Base-by-base conservation (phyloP, 2,888 invertebrate species). In the Eucriotettix oculatus region DNA sequence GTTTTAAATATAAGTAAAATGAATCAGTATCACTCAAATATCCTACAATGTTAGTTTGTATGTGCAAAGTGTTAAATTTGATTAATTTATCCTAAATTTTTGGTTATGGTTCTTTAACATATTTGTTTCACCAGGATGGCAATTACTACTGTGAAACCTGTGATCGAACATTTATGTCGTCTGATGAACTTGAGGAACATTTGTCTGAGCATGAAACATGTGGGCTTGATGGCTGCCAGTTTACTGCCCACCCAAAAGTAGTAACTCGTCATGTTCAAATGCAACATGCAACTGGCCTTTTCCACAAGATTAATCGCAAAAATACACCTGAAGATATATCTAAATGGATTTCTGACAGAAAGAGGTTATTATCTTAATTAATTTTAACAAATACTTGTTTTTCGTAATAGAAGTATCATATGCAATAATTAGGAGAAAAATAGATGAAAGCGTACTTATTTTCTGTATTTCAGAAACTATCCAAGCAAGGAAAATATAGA, bases 221-320 rank as follows among this genome's bases (percentile, higher is more conserved):
- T 70, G 85, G 84, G 58, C 80, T 87, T 58, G 88, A 88, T 67
- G 87, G 86, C 14, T 95, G 94, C 70, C 79, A 77, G 44, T 91
- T 89, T 74, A 76, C 82, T 61, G 91, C 89, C 7, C 87, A 89
- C 70, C 82, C 86, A 7, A 84, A 84, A 71, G 78, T 92, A 2
- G 82, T 95, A 14, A 84, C 85, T 62, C 84, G 84, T 66, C 95
- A 95, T 70, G 82, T 90, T 65, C 79, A 81, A 71, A 83, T 87
- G 78, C 89, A 92, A 74, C 94, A 95, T 73, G 78, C 80, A 10
- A 83, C 86, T n/a, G 93, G 92, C 0, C 73, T 93, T 16, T 94
- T 86, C 68, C 81, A 86, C 58, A 85, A 83, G 72, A 85, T 94
- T 63, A 82, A 83, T 66, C 83, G 85, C 65, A 69, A 87, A 10